Evolutionary conservation across 1,140 invertebrate species (phyloP).

Genomic region (Macrostomum lignano): DNA sequence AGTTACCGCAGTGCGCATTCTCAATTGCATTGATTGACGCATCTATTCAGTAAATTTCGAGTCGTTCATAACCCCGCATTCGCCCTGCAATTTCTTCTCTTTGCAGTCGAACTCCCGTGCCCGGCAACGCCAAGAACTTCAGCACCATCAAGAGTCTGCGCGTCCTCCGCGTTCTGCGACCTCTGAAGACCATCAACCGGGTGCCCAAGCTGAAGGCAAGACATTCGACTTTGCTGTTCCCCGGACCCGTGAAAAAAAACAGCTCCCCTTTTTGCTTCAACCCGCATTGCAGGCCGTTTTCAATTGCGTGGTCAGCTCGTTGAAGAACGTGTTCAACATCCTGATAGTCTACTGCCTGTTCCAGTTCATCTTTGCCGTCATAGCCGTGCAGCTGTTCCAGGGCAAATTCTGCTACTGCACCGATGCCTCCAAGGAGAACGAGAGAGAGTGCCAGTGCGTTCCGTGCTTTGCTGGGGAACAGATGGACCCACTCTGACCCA

Average conservation of each 20-base stretch:
- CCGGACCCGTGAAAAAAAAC: conserved; percentile 2
- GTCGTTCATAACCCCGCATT: too few relatives aligned
- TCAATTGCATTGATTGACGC: too few relatives aligned
- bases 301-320: conserved; percentile 98
- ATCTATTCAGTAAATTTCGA: too few relatives aligned
- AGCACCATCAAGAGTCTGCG: conserved; percentile 96
- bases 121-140: conserved; percentile 41
- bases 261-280: too few relatives aligned
- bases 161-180: conserved; percentile 83
- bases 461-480: too few relatives aligned
- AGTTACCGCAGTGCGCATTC: too few relatives aligned
- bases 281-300: conserved; percentile 68
- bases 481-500: too few relatives aligned
- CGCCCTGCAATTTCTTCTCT: background rate
- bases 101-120: background rate
- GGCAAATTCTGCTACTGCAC: conserved; percentile 98
- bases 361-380: conserved; percentile 99
- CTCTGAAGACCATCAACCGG: conserved; percentile 97
- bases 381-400: conserved; percentile 98
- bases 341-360: conserved; percentile 99
- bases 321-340: conserved; percentile 99
- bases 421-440: conserved; percentile 78
- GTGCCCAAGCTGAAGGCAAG: conserved; percentile 52
- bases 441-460: conserved; percentile 73
- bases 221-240: background rate